phyloP scores from a whole-genome alignment of 2,113 vertebrate genomes.

The Vireo altiloquus region DNA sequence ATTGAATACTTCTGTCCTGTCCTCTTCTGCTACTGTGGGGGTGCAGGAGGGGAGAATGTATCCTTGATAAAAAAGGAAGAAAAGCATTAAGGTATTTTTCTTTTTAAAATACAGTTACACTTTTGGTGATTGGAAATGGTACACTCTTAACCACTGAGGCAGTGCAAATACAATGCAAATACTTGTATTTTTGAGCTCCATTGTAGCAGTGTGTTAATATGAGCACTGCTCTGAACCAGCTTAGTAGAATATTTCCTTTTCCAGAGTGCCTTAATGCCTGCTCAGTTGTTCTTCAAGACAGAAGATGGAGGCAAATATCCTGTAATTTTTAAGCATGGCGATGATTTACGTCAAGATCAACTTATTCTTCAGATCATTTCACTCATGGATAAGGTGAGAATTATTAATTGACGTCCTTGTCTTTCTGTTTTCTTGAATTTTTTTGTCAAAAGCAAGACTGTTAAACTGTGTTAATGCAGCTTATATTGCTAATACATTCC shows the following conservation, averaged over 20 bases:
- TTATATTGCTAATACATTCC: not conserved
- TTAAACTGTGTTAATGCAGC: not conserved
- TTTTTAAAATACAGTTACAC: not conserved
- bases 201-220: not conserved
- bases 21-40: not conserved
- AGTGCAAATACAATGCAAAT: not conserved
- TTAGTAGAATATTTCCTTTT: not conserved
- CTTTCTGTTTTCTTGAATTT: not conserved
- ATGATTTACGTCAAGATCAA: constrained; percentile 96
- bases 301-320: constrained; percentile 93
- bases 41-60: not conserved
- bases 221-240: not conserved
- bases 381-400: constrained; percentile 94
- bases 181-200: not conserved
- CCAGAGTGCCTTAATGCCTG: constrained; percentile 97
- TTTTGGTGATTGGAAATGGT: not conserved
- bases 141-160: not conserved
- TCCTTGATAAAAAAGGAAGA: not conserved
- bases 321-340: constrained; percentile 97
- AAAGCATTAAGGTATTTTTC: not conserved
- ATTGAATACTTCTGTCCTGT: not conserved
- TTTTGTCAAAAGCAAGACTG: not conserved
- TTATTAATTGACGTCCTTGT: not conserved
- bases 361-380: constrained; percentile 99
- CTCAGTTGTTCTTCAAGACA: constrained; percentile 95